A percentile compares a stretch with the other conserved stretches of the same genome.
Conservation (phyloP, 2,888 invertebrate genomes). For the Caenorhabditis angaria region DNA sequence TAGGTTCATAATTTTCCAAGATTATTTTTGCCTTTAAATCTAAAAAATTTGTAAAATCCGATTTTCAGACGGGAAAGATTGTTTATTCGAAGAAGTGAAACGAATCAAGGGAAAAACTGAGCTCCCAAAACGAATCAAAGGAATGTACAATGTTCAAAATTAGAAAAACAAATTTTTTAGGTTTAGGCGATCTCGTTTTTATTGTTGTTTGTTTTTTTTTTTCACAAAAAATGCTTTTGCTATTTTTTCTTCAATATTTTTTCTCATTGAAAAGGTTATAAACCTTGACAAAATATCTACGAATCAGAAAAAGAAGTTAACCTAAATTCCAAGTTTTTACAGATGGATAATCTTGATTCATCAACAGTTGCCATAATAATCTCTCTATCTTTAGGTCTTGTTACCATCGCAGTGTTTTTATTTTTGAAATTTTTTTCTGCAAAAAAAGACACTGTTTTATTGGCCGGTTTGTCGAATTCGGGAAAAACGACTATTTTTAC, state of each 20-base stretch:
- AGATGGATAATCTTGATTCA: constrained; percentile 36
- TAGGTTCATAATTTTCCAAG: constrained; percentile 34
- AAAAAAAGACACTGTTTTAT: constrained; percentile 76
- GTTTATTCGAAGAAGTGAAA: constrained; percentile 81
- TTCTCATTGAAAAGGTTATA: background rate
- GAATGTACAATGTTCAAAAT: constrained; percentile 58
- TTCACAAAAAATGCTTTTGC: background rate
- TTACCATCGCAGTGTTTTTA: constrained; percentile 34
- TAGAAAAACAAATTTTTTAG: constrained; percentile 11
- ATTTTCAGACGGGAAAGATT: constrained; percentile 80
- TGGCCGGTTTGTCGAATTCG: constrained; percentile 87
- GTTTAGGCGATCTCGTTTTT: constrained; percentile 26
- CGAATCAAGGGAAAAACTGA: constrained; percentile 79
- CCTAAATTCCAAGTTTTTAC: background rate
- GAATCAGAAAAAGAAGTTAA: background rate
- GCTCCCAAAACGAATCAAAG: constrained; percentile 60
- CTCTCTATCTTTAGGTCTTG: constrained; percentile 35
- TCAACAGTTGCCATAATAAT: constrained; percentile 33
- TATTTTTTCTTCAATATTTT: background rate
- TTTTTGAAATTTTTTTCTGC: constrained; percentile 9
- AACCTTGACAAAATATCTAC: constrained; percentile 7
- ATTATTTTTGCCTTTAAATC: constrained; percentile 1
- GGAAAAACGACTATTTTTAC: constrained; percentile 90
- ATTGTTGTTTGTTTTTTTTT: constrained; percentile 18
- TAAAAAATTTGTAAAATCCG: too few species aligned